These are phyloP conservation scores for Axea sp. DNA, from an alignment of 2,888 invertebrate species.

Conservation along the genomic window DNA sequence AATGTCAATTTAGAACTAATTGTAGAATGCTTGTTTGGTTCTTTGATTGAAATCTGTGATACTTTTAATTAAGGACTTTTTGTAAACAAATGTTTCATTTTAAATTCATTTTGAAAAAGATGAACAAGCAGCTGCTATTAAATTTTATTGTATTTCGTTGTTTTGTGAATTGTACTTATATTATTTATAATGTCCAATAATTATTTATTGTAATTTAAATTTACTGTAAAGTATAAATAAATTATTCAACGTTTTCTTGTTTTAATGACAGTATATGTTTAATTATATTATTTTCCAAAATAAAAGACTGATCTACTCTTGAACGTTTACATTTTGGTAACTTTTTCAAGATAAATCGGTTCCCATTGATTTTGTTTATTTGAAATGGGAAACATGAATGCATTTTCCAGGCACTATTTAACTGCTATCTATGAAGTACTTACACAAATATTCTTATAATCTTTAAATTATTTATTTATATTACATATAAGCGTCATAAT, in stretches of 20 bases:
- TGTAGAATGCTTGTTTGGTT: slow-evolving; percentile 3
- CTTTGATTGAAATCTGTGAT: slow-evolving; percentile 42
- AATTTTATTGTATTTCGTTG: slow-evolving; percentile 9
- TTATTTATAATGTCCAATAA: slow-evolving; percentile 1
- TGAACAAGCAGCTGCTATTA: slow-evolving; percentile 13
- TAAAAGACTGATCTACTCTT: slow-evolving; percentile 26
- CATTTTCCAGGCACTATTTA: slow-evolving; percentile 11
- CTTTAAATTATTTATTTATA: slow-evolving; percentile 52
- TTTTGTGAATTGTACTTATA: slow-evolving; percentile 11
- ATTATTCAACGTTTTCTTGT: background rate
- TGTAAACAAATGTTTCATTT: slow-evolving; percentile 1
- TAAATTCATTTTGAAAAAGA: too few species aligned
- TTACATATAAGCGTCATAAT: background rate
- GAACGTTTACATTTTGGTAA: slow-evolving; percentile 10
- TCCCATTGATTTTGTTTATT: slow-evolving; percentile 4
- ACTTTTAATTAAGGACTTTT: slow-evolving; percentile 31
- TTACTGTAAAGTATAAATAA: too few species aligned
- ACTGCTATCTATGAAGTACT: slow-evolving; percentile 43
- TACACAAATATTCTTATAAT: slow-evolving; percentile 33
- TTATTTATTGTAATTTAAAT: slow-evolving; percentile 5
- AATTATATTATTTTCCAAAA: slow-evolving; percentile 4
- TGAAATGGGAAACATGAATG: background rate
- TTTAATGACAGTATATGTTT: slow-evolving; percentile 4
- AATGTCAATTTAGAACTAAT: slow-evolving; percentile 7
- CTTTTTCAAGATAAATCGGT: slow-evolving; percentile 23